Evolutionary conservation across 2,888 invertebrate genomes (phyloP).

Genomic region (Papilio gigon): DNA sequence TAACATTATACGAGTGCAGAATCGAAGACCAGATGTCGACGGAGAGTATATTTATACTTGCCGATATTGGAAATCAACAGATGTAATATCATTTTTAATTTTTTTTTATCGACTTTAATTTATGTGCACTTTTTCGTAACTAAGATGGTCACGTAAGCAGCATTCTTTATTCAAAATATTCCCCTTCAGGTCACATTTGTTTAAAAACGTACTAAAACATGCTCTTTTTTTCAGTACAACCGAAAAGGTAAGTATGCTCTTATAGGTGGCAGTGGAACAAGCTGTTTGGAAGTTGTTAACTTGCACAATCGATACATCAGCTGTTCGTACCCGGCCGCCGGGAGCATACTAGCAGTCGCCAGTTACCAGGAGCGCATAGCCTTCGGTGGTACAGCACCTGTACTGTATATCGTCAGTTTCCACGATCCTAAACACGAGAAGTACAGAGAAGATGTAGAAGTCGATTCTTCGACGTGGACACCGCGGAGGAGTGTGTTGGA

Average conservation of each 20-base stretch:
- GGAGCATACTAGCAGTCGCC: constrained; percentile 64
- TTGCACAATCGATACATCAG: constrained; percentile 74
- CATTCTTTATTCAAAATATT: neutral
- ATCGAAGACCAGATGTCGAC: constrained; percentile 76
- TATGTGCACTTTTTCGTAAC: too few relatives aligned
- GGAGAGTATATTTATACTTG: constrained; percentile 83
- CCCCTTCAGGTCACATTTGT: neutral
- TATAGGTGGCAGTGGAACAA: constrained; percentile 76
- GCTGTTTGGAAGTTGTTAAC: constrained; percentile 74
- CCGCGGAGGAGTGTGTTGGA: constrained; percentile 18
- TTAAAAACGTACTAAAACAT: neutral
- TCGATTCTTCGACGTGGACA: constrained; percentile 39
- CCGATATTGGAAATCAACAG: constrained; percentile 74
- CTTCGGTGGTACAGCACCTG: constrained; percentile 69
- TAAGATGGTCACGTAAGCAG: too few relatives aligned
- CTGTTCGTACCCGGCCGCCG: constrained; percentile 70
- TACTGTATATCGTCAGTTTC: constrained; percentile 70
- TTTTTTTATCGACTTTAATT: too few relatives aligned
- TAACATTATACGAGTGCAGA: constrained; percentile 73
- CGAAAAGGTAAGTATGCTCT: constrained; percentile 77
- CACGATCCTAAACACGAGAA: constrained; percentile 74
- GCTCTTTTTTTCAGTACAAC: constrained; percentile 62
- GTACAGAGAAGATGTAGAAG: constrained; percentile 50
- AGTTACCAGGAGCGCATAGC: constrained; percentile 71
- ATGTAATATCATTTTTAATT: constrained; percentile 51